Evolutionary conservation across 2,797 vertebrate species (phyloP).

Genomic region (Coregonus sp.): DNA sequence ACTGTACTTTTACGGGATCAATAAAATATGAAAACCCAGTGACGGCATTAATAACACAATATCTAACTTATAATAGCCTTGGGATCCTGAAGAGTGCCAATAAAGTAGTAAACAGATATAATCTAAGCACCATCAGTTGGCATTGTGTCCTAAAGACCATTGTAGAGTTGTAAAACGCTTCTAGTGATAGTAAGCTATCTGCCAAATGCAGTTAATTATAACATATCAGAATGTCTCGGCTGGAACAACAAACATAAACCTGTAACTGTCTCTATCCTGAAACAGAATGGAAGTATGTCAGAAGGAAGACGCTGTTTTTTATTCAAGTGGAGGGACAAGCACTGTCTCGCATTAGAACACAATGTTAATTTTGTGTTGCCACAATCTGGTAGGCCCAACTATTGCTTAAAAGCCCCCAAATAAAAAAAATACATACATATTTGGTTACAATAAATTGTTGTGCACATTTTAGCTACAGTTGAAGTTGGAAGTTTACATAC

Average conservation of each 20-base stretch:
- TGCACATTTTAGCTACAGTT: background rate
- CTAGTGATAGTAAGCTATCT: background rate
- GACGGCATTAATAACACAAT: conserved; percentile 5
- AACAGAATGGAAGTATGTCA: background rate
- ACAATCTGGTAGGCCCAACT: too few relatives aligned
- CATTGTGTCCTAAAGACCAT: background rate
- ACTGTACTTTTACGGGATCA: conserved; percentile 5
- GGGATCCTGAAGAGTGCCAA: background rate
- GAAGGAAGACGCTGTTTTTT: background rate
- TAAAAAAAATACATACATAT: too few relatives aligned
- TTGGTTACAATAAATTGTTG: background rate
- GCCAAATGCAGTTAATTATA: background rate
- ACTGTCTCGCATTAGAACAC: too few relatives aligned
- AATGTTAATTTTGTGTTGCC: too few relatives aligned
- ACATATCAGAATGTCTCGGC: background rate
- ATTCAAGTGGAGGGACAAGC: background rate
- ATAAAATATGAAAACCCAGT: conserved; percentile 26
- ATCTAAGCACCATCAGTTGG: background rate
- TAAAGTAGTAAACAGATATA: background rate
- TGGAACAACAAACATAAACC: background rate
- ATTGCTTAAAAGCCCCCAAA: too few relatives aligned
- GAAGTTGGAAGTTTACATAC: too few relatives aligned
- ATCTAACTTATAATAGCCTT: conserved; percentile 14
- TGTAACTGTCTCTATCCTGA: background rate
- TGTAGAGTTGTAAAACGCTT: background rate